Base-by-base conservation (phyloP, 2,113 vertebrate species). In the Meriones unguiculatus region DNA sequence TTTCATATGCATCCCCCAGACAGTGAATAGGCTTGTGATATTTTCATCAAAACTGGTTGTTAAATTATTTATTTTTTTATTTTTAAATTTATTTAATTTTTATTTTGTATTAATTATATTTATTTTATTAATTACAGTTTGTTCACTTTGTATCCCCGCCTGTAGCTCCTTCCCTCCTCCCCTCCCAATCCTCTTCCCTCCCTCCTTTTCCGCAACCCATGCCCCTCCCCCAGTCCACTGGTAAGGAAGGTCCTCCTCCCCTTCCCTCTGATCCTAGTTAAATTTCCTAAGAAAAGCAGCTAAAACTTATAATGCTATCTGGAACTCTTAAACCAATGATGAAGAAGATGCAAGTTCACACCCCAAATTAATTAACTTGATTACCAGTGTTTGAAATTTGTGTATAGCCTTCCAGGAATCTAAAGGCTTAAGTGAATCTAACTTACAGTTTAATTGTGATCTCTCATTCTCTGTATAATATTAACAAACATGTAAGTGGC, bases 1-100 rank as follows among this genome's bases (percentile, higher is more conserved):
- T 98, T 96, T 97, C 95, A 87, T 96, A 97, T 85, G 95, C 97
- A 97, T 98, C 98, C 97, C 97, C 94, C 65, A 97, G 97, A 98
- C 97, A 98, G 98, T 98, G 97, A 98, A 97, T 97, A 98, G 90
- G 96, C 95, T 98, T 97, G 97, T 97, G 97, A 97, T 98, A 98
- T 98, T 98, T 96, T 97, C 98, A 98, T 98, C 98, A 98, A 98
- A 98, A 97, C 81, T 96, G 97, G 90, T 93, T 95, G 98, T 98
- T 98, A 98, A 98, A 98, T 98, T 98, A 98, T 98, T 98, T 98
- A 98, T 41, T 41, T 41, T 98, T 98, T 98, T 98, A 98, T 46
- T 46, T 46, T 46, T 5, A 46, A 46, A 46, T 46, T 46, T 46
- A 46, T 46, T 46, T 46, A 46, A 46, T 46, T 46, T 46, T 46